phyloP scores from a whole-genome alignment of 2,797 vertebrate genomes.

The Psittacula echo region DNA sequence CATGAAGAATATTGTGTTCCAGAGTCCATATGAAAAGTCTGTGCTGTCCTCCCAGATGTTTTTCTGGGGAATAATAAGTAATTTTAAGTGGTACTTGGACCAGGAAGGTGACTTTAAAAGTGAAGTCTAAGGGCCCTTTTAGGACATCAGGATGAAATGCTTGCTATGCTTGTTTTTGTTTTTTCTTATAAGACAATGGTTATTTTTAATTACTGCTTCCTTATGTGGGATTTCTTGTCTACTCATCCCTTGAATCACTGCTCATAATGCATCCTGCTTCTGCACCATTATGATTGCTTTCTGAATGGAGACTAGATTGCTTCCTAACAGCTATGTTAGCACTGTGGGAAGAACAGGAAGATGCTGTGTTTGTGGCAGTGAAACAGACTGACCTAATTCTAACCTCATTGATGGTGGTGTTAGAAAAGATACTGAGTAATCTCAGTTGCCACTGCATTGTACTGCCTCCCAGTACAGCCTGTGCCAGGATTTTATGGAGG shows the following conservation, averaged over 20 bases:
- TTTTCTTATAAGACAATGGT: not conserved
- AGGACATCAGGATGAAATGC: not conserved
- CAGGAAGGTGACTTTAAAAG: not conserved
- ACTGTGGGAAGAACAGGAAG: not conserved
- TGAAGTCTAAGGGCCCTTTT: not conserved
- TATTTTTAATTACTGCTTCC: constrained; percentile 18
- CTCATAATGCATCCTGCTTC: not conserved
- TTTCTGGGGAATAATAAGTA: not conserved
- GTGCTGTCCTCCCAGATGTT: not conserved
- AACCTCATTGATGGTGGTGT: not conserved
- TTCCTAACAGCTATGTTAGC: not conserved
- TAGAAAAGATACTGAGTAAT: not conserved
- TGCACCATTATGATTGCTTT: not conserved
- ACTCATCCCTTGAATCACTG: not conserved
- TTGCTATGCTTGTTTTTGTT: not conserved
- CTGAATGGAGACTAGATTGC: not conserved
- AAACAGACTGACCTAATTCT: constrained; percentile 8
- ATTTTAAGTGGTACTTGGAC: not conserved
- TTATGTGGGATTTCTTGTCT: not conserved
- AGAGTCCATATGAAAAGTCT: not conserved
- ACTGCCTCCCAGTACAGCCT: not conserved
- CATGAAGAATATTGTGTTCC: not conserved
- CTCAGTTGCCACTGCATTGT: not conserved
- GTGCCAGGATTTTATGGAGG: not conserved
- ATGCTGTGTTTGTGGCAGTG: not conserved